Conservation (phyloP, 2,797 vertebrate species). For the Gymnoscopelus braueri region DNA sequence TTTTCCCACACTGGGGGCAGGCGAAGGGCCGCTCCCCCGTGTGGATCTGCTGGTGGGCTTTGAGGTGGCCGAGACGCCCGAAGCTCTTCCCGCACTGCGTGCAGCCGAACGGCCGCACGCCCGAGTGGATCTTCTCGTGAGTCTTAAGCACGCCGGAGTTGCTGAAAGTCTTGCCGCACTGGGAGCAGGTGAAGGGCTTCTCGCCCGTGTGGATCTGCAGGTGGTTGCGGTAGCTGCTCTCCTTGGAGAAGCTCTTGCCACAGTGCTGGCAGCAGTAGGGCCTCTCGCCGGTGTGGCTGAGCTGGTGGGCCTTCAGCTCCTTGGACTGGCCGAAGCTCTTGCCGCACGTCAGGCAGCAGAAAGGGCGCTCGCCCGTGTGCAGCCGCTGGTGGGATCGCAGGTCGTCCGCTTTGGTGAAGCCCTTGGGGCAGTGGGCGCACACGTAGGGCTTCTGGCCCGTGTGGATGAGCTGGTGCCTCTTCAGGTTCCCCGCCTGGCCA, state of each 20-base stretch:
- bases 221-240: constrained; percentile 81
- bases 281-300: constrained; percentile 82
- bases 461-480: constrained; percentile 85
- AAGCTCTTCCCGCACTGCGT: constrained; percentile 86
- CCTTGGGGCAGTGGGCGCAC: constrained; percentile 83
- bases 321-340: constrained; percentile 83
- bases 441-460: constrained; percentile 85
- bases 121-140: constrained; percentile 84
- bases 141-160: constrained; percentile 82
- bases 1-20: constrained; percentile 79
- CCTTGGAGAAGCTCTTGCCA: constrained; percentile 84
- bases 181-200: constrained; percentile 78
- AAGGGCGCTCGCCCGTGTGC: constrained; percentile 84
- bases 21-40: constrained; percentile 81
- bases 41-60: constrained; percentile 86
- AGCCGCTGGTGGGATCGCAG: constrained; percentile 84
- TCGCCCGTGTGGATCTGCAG: constrained; percentile 80
- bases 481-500: constrained; percentile 84
- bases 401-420: constrained; percentile 85
- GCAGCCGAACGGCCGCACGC: constrained; percentile 82
- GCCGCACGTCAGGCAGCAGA: constrained; percentile 78
- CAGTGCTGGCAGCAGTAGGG: constrained; percentile 82
- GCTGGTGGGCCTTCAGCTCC: constrained; percentile 83
- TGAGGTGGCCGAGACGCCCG: constrained; percentile 83
- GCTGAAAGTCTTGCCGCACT: constrained; percentile 84